Conservation (phyloP, 1,140 invertebrate genomes). For the Aradophagus sp. region DNA sequence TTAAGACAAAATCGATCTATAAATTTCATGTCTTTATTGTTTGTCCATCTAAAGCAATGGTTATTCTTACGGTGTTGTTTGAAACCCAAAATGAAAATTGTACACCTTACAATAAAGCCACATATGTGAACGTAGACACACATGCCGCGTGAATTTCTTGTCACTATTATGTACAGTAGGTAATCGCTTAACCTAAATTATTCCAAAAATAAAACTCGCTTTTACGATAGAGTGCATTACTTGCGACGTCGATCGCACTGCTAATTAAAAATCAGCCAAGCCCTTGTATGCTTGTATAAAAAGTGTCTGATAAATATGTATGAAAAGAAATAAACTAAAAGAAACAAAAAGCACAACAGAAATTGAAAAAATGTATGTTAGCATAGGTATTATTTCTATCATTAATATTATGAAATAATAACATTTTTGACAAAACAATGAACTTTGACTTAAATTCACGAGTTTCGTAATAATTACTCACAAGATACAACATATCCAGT, state of each 20-base stretch:
- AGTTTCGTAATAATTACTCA: too few relatives aligned
- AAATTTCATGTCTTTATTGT: constrained; percentile 43
- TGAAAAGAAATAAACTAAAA: constrained; percentile 15
- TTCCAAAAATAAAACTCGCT: constrained; percentile 52
- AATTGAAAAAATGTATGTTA: constrained; percentile 22
- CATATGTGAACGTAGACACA: constrained; percentile 5
- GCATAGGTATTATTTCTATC: background rate
- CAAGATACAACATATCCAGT: too few relatives aligned
- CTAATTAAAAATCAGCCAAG: constrained; percentile 28
- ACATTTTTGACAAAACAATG: background rate
- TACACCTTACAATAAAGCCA: constrained; percentile 46
- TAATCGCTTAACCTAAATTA: constrained; percentile 50
- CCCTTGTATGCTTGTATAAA: constrained; percentile 19
- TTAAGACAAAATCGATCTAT: constrained; percentile 14
- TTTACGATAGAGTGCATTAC: constrained; percentile 18
- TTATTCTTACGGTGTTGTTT: constrained; percentile 28
- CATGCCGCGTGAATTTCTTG: constrained; percentile 29
- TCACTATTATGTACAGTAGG: constrained; percentile 52
- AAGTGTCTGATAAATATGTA: constrained; percentile 28
- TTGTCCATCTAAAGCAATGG: constrained; percentile 31
- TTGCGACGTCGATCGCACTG: constrained; percentile 20
- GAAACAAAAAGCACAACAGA: background rate
- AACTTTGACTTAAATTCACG: background rate
- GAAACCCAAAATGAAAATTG: constrained; percentile 32
- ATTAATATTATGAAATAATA: constrained; percentile 2